These are phyloP conservation scores for Agrotis puta DNA, from an alignment of 2,888 invertebrate species.

Conservation along the genomic window DNA sequence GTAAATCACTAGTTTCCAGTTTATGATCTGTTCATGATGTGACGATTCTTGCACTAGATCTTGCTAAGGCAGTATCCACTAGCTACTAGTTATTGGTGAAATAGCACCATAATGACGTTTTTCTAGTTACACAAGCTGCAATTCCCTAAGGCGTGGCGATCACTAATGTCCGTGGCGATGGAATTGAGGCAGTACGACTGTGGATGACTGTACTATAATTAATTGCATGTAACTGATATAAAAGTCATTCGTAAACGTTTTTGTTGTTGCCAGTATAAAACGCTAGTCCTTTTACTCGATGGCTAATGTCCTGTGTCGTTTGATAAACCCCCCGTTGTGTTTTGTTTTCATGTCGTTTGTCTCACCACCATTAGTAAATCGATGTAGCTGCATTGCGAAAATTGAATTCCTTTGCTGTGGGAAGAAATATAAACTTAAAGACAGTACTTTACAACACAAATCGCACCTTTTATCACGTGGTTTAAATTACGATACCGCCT, in stretches of 20 bases:
- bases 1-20: conserved; percentile 7
- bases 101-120: conserved; percentile 44
- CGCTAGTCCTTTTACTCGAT: conserved; percentile 44
- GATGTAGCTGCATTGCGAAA: conserved; percentile 30
- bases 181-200: conserved; percentile 60
- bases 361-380: conserved; percentile 50
- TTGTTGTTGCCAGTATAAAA: conserved; percentile 54
- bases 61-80: conserved; percentile 11
- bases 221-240: conserved; percentile 63
- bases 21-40: conserved; percentile 42
- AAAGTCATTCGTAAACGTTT: conserved; percentile 46
- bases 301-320: conserved; percentile 56
- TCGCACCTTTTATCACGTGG: conserved; percentile 25
- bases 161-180: conserved; percentile 56
- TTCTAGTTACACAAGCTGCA: conserved; percentile 49
- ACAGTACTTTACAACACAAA: conserved; percentile 12
- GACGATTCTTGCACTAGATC: conserved; percentile 39
- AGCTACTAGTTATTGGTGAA: conserved; percentile 20
- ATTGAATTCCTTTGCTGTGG: conserved; percentile 27
- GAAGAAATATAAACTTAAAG: conserved; percentile 26
- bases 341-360: conserved; percentile 53
- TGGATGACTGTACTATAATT: conserved; percentile 57
- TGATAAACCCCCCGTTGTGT: conserved; percentile 41
- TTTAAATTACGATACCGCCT: conserved; percentile 37
- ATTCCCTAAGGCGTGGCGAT: conserved; percentile 49